A percentile compares a stretch with the other conserved stretches of the same genome.
Conservation (phyloP, 2,113 vertebrate genomes). For the Bothrops jararaca region DNA sequence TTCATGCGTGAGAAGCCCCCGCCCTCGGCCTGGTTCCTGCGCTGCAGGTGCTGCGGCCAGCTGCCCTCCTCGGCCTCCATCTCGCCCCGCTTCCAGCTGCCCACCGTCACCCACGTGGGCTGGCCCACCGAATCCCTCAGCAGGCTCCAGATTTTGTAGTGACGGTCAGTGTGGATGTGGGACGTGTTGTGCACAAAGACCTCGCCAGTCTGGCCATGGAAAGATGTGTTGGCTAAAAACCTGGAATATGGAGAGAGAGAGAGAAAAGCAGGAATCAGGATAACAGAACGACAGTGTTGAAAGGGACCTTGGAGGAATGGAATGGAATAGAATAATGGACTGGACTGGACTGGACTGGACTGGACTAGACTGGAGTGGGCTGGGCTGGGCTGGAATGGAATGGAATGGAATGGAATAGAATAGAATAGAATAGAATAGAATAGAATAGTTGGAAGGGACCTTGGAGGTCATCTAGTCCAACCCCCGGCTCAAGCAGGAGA, state of each 20-base stretch:
- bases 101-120: conserved; percentile 87
- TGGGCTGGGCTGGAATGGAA: too few species aligned
- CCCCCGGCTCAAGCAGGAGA: too few species aligned
- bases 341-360: too few species aligned
- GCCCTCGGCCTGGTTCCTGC: conserved; percentile 27
- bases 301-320: too few species aligned
- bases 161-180: conserved; percentile 69
- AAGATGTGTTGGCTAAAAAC: conserved; percentile 83
- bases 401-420: too few species aligned
- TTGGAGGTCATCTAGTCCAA: background rate
- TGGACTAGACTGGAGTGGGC: too few species aligned
- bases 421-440: too few species aligned
- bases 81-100: conserved; percentile 74
- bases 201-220: conserved; percentile 75
- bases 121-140: conserved; percentile 72
- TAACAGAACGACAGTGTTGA: background rate
- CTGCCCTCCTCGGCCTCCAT: conserved; percentile 76
- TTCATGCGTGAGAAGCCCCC: conserved; percentile 37
- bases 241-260: conserved; percentile 49
- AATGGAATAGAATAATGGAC: too few species aligned
- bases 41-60: conserved; percentile 56
- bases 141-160: conserved; percentile 84
- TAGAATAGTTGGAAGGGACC: too few species aligned
- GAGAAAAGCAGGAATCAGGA: background rate
- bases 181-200: conserved; percentile 67